Percentiles rank a stretch among this genome's conserved stretches.
phyloP scores from a whole-genome alignment of 2,888 invertebrate species.

The Drosophila siamana region DNA sequence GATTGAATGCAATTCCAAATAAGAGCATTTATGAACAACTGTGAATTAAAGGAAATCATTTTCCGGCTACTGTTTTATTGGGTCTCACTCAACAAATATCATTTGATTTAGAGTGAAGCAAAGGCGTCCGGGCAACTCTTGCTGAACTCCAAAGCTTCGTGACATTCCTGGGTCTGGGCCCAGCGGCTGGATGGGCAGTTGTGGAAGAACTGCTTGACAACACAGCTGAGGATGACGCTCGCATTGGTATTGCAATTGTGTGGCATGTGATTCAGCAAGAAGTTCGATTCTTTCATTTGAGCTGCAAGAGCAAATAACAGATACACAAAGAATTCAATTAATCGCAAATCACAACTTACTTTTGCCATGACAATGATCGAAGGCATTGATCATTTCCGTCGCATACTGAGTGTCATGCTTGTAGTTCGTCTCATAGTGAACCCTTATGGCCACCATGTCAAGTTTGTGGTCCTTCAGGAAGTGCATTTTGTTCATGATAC shows the following conservation, averaged over 20 bases:
- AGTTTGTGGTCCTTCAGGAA: conserved; percentile 59
- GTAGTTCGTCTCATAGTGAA: conserved; percentile 42
- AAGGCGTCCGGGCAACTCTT: conserved; percentile 62
- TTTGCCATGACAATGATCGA: conserved; percentile 76
- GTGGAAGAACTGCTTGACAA: conserved; percentile 74
- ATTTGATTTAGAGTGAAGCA: conserved; percentile 24
- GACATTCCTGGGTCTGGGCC: conserved; percentile 70
- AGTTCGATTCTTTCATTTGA: conserved; percentile 27
- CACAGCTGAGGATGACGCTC: conserved; percentile 70
- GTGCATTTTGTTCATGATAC: conserved; percentile 61
- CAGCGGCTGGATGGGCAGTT: conserved; percentile 77
- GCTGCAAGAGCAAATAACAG: not conserved
- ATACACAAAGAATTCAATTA: not conserved
- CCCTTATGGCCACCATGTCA: conserved; percentile 67
- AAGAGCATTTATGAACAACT: no score
- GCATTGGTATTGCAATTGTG: conserved; percentile 64
- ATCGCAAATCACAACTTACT: conserved; percentile 34
- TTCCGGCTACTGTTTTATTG: no score
- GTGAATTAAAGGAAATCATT: no score
- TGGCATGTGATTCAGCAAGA: conserved; percentile 12
- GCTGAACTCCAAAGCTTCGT: conserved; percentile 60
- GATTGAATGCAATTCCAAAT: no score
- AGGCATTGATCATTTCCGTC: conserved; percentile 75
- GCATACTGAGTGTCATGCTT: conserved; percentile 68
- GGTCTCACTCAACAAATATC: not conserved